Conservation (phyloP, 35 echinoderm and acorn worm genomes). For the Apostichopus californicus region DNA sequence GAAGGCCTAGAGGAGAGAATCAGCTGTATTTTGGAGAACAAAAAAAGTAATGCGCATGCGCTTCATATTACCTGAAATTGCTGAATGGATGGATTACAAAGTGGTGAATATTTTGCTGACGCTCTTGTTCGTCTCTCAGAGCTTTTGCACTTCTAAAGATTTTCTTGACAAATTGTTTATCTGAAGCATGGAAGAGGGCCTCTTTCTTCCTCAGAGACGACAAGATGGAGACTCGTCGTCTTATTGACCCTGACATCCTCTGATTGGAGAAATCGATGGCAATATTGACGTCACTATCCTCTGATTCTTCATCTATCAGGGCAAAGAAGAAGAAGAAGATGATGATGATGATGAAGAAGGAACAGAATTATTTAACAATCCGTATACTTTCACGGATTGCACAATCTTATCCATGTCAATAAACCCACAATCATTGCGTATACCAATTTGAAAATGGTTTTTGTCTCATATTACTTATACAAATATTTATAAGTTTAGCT, state of each 20-base stretch:
- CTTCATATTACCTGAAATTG: constrained; percentile 69
- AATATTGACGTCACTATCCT: constrained; percentile 36
- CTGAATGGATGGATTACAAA: constrained; percentile 98
- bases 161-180: constrained; percentile 85
- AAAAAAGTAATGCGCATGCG: not conserved
- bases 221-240: not conserved
- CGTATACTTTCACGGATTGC: no score
- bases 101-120: constrained; percentile 64
- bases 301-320: constrained; percentile 33
- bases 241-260: not conserved
- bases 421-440: no score
- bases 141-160: constrained; percentile 93
- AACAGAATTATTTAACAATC: no score
- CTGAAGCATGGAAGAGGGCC: constrained; percentile 79
- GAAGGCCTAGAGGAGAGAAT: no score
- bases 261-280: constrained; percentile 13
- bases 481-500: no score
- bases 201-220: constrained; percentile 53
- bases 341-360: no score
- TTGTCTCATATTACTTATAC: no score
- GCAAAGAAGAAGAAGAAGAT: not conserved
- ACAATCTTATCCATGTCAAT: no score
- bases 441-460: no score
- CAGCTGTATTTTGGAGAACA: no score
- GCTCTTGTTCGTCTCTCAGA: constrained; percentile 72